A percentile compares a stretch with the other conserved stretches of the same genome.
These are phyloP conservation scores for Atethmia centrago DNA, from an alignment of 2,888 invertebrate species.

Conservation along the genomic window DNA sequence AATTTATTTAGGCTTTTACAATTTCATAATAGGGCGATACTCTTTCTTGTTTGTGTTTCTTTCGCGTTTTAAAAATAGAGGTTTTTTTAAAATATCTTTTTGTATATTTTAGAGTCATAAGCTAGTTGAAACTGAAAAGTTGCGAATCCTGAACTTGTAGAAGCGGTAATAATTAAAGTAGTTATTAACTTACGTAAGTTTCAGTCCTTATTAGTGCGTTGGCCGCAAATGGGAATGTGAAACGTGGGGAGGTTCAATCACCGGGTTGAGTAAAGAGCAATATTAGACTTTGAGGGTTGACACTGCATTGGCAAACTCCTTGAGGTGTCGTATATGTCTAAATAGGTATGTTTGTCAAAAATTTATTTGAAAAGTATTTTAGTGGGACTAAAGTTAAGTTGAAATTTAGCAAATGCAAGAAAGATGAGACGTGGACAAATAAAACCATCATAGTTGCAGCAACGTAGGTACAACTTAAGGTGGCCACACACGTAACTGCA, in stretches of 20 bases:
- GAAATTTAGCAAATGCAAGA: neutral
- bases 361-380: neutral
- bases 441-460: neutral
- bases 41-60: slow-evolving; percentile 2
- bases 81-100: neutral
- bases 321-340: neutral
- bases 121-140: neutral
- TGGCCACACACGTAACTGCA: no score
- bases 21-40: slow-evolving; percentile 2
- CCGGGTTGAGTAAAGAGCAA: slow-evolving; percentile 3
- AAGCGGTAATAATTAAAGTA: neutral
- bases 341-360: neutral
- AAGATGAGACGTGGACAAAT: no score
- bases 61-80: neutral
- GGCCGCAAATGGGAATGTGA: slow-evolving; percentile 4
- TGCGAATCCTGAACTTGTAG: neutral
- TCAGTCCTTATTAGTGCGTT: neutral
- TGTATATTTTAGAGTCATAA: neutral
- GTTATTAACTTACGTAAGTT: neutral
- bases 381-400: neutral
- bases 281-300: slow-evolving; percentile 3
- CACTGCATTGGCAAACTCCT: neutral
- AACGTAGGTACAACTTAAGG: neutral
- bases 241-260: slow-evolving; percentile 23
- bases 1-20: neutral